phyloP scores from a whole-genome alignment of 2,888 invertebrate species.

The Diarsia rubi region DNA sequence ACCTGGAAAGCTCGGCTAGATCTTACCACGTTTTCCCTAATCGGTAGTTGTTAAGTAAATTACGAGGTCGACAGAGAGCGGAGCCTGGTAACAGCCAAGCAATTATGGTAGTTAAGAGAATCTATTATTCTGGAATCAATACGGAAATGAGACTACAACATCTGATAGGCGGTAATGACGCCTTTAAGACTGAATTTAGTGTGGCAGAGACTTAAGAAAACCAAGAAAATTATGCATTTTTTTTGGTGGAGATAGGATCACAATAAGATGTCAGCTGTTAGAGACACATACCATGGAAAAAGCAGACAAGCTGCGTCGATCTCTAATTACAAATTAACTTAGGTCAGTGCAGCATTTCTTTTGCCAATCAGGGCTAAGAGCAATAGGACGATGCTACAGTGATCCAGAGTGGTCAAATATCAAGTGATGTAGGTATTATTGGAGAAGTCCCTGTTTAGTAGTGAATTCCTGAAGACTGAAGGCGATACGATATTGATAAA shows the following conservation, averaged over 20 bases:
- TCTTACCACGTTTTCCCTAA: slow-evolving; percentile 14
- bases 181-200: background rate
- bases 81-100: slow-evolving; percentile 24
- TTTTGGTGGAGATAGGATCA: background rate
- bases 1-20: background rate
- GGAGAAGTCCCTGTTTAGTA: background rate
- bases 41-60: slow-evolving; percentile 32
- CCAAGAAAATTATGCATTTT: background rate
- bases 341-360: background rate
- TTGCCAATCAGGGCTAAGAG: background rate
- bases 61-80: slow-evolving; percentile 6
- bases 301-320: background rate
- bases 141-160: slow-evolving; percentile 11
- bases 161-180: background rate
- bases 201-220: background rate
- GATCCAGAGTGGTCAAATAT: background rate
- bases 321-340: background rate
- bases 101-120: slow-evolving; percentile 18
- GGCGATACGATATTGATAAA: background rate
- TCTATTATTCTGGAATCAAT: slow-evolving; percentile 25
- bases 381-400: background rate
- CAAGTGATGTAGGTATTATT: background rate
- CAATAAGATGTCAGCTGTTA: background rate
- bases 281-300: background rate
- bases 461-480: background rate